Evolutionary conservation across 2,888 invertebrate genomes (phyloP).

Genomic region (Catocala sponsa): DNA sequence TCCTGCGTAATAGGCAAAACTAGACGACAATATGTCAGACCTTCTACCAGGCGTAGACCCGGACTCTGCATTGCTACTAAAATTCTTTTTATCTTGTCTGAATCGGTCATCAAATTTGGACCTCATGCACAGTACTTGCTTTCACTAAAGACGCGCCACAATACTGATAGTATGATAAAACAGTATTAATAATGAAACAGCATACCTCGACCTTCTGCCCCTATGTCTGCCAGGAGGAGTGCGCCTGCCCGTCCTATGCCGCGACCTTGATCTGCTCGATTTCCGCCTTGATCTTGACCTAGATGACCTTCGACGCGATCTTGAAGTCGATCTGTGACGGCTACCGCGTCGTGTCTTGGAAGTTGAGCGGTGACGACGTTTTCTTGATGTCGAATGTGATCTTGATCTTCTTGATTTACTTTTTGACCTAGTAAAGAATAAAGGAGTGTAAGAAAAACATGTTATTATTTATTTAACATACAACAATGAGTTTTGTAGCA

Average conservation of each 20-base stretch:
- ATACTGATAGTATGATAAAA: too few species aligned
- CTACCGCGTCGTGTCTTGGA: slow-evolving; percentile 62
- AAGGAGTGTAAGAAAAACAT: too few species aligned
- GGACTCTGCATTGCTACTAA: too few species aligned
- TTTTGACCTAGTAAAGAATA: slow-evolving; percentile 55
- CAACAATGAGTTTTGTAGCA: too few species aligned
- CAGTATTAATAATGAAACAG: not conserved
- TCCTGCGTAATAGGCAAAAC: too few species aligned
- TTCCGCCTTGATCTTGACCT: slow-evolving; percentile 63
- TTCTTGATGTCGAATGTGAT: slow-evolving; percentile 61
- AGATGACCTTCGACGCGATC: slow-evolving; percentile 64
- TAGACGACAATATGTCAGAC: too few species aligned
- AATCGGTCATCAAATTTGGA: too few species aligned
- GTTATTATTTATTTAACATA: too few species aligned
- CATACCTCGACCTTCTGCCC: slow-evolving; percentile 72
- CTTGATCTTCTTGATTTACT: slow-evolving; percentile 69
- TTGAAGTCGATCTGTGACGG: slow-evolving; percentile 67
- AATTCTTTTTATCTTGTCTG: too few species aligned
- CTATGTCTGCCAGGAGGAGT: slow-evolving; percentile 69
- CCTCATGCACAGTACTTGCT: too few species aligned
- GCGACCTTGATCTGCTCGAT: slow-evolving; percentile 52
- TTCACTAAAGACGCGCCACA: too few species aligned
- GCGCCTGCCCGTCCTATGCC: slow-evolving; percentile 65
- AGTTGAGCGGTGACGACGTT: slow-evolving; percentile 61
- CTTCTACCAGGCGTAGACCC: too few species aligned